Evolutionary conservation across 2,888 invertebrate species (phyloP), one percentile per base, ranked within the genome.

Genomic region (Parasteatoda lunata): DNA sequence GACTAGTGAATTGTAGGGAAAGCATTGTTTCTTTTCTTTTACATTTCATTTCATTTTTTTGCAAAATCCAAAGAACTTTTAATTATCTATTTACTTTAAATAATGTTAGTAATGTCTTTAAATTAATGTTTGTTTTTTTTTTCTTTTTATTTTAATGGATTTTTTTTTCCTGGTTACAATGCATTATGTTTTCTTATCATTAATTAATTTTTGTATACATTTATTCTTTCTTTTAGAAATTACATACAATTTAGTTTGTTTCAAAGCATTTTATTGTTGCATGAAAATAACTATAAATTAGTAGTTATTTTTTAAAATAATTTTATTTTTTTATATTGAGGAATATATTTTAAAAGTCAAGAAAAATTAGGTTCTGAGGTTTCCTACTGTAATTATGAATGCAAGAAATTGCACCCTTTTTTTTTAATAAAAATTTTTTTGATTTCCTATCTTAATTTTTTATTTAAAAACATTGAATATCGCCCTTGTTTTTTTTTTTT

Each of bases 31-130:
- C 4, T 8, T 59, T 7, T 70, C 45, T 9, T 66, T 77, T 64
- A 59, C 47, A 48, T 75, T 71, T 66, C 81, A 30, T 45, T 51
- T 80, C 11, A 45, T 48, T 59, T 1, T 4, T 71, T 71, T 47
- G 4, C 11, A 48, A 4, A 13, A 11, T 71, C 13, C 47, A 30
- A 11, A 68, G n/a, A 45, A 9, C 47, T 8, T 68, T 15, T 68
- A 68, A 45, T 15, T 68, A 6, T 1, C 0, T 68, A 4, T 47
- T 11, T 9, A 4, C 0, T 30, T 68, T 30, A 68, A 3, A 4
- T 5, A 7, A 68, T n/a, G n/a, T n/a, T n/a, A 7, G 30, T 68
- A 47, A 4, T 68, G 68, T 49, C 9, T 7, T 49, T 8, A 70
- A 49, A 13, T 71, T 13, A 8, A 48, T 49, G 8, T n/a, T 15